A percentile compares a stretch with the other conserved stretches of the same genome.
These are phyloP conservation scores for Syrmaticus mikado DNA, from an alignment of 2,113 vertebrate genomes.

Conservation along the genomic window DNA sequence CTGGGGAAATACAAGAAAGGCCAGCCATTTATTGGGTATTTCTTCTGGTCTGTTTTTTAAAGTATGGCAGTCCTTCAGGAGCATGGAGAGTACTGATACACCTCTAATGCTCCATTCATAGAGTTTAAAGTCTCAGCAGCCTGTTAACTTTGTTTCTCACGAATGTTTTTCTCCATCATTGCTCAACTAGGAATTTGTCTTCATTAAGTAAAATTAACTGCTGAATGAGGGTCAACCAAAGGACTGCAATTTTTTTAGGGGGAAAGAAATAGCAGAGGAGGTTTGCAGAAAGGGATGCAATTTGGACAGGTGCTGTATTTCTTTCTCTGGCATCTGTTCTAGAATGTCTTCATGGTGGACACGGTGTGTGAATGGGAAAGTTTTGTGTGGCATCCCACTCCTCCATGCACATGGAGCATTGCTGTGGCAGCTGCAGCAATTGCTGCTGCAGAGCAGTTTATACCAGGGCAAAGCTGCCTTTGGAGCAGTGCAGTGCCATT, in stretches of 20 bases:
- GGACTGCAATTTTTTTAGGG: not conserved
- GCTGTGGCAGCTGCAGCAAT: not conserved
- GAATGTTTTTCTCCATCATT: not conserved
- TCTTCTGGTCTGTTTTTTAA: not conserved
- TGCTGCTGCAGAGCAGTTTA: not conserved
- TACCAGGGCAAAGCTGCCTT: not conserved
- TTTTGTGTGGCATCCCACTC: fast-evolving
- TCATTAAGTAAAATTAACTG: not conserved
- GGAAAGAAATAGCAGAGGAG: not conserved
- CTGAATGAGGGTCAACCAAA: not conserved
- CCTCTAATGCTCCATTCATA: not conserved
- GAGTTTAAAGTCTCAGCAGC: not conserved
- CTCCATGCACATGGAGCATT: not conserved
- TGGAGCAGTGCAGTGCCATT: not conserved
- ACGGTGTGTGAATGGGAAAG: fast-evolving
- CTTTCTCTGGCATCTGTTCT: not conserved
- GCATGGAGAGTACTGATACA: not conserved
- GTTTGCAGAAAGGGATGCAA: not conserved
- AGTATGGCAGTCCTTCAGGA: not conserved
- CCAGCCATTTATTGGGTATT: not conserved
- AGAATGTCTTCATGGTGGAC: not conserved
- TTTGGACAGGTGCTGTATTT: not conserved
- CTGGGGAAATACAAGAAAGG: not conserved
- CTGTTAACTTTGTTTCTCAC: not conserved
- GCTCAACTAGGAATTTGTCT: not conserved